Evolutionary conservation across 2,113 vertebrate species (phyloP), one percentile per base, ranked within the genome.

Genomic region (Marmota flaviventris): DNA sequence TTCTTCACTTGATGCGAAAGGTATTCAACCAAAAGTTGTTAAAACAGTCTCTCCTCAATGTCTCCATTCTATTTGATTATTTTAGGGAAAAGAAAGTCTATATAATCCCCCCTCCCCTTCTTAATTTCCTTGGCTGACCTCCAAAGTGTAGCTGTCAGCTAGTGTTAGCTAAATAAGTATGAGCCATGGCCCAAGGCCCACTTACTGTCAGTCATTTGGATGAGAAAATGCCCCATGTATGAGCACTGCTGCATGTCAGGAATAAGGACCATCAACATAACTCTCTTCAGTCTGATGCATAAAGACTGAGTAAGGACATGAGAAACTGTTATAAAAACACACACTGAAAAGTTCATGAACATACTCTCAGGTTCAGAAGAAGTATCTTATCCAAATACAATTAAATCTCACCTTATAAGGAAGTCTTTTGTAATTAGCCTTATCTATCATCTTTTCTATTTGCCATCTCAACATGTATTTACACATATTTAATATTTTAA

Each of bases 61-160:
- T 94, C 65, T 85, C 53, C 9, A 24, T 97, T 94, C 53, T 91
- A 56, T 93, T 76, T 89, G 45, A 92, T 93, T 97, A 83, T 97
- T 88, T 96, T 84, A 95, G 73, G 81, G 10, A 83, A 86, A 93
- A 85, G 65, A 48, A 95, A 91, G 48, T 58, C 81, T 67, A 67
- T 78, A 73, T 89, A 84, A 65, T 81, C 24, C 32, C 84, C 69
- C 61, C 39, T 3, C 69, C 34, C 89, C 95, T 67, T 61, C 39
- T 97, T 96, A 97, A 82, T 97, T 95, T 95, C 77, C 92, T 97
- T 98, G 97, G 96, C 92, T 98, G 87, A 95, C 91, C 82, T 97
- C 97, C 97, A 98, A 95, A 96, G 34, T 81, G 69, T 91, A 86
- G 69, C 97, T 98, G 97, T 98, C 98, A 98, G 91, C 92, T 91